phyloP scores from a whole-genome alignment of 1,140 invertebrate species.

The Mercenaria mercenaria region DNA sequence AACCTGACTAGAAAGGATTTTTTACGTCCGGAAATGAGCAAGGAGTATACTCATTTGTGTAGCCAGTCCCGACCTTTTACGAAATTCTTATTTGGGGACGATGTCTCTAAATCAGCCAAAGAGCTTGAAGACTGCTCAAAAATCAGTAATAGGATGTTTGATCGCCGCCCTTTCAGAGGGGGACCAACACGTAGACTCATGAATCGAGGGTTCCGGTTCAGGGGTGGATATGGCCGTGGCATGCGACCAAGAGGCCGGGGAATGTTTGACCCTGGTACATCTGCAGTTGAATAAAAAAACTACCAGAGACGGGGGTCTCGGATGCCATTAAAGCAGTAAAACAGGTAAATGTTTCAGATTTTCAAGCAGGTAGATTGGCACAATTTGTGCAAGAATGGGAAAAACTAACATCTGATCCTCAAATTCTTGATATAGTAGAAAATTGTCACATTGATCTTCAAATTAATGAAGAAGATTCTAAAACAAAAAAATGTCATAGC shows the following conservation, averaged over 20 bases:
- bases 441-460: constrained; percentile 54
- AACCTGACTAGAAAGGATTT: constrained; percentile 23
- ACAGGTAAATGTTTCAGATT: constrained; percentile 38
- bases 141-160: constrained; percentile 41
- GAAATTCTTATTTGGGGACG: constrained; percentile 13
- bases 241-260: background rate
- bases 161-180: background rate
- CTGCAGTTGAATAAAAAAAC: background rate
- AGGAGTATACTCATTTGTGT: constrained; percentile 33
- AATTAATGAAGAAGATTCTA: background rate
- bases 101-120: constrained; percentile 25
- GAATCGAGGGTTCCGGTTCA: background rate
- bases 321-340: background rate
- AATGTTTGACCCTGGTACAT: background rate
- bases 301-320: background rate
- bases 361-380: constrained; percentile 67
- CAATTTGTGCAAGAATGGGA: constrained; percentile 58
- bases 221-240: background rate
- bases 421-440: constrained; percentile 61
- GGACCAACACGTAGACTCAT: background rate
- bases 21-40: background rate
- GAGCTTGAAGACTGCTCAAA: constrained; percentile 58
- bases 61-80: background rate
- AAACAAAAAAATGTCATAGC: background rate
- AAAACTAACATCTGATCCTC: constrained; percentile 56